Evolutionary conservation across 1,140 invertebrate species (phyloP), one percentile per base, ranked within the genome.

Genomic region (Colletes gigas): DNA sequence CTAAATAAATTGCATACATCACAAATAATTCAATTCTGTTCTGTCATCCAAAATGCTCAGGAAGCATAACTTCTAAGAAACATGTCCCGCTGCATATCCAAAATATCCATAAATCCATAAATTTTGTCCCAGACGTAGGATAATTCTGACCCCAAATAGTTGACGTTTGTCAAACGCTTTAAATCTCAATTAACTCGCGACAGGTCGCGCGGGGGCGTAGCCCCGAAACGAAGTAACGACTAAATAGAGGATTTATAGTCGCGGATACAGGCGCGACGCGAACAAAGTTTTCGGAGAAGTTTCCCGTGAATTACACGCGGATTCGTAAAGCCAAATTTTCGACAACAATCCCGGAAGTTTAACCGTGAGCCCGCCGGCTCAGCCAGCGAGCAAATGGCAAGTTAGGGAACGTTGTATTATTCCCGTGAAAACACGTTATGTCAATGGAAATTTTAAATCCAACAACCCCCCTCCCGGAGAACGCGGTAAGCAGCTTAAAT

Each of bases 401-500:
- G 71, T 79, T 79, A 65, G 60, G 5, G 47, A 19, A 14, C 30
- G 57, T n/a, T 17, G 44, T n/a, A 47, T 44, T 70, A 57, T 39
- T 66, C 59, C 39, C 41, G 52, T 57, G 78, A 60, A 68, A 75
- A 75, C 78, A 68, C 71, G 71, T 80, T 75, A 68, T 80, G 63
- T 60, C 71, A 44, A 80, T 81, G 68, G 60, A 72, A 47, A 86
- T 86, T 80, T 86, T 70, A 72, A 75, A 83, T 80, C 47, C 71
- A 47, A 15, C 50, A 14, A 72, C 55, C 70, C 12, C 12, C 30
- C 30, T 30, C 30, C 19, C 44, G 15, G 19, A 60, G 41, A 62
- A 63, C 15, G 70, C 55, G 55, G 50, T 86, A 85, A 86, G 85
- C 85, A 66, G 84, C 85, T 86, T 83, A 83, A 85, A 85, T 14